phyloP scores from a whole-genome alignment of 2,113 vertebrate species.

The Chrysochloris asiatica region DNA sequence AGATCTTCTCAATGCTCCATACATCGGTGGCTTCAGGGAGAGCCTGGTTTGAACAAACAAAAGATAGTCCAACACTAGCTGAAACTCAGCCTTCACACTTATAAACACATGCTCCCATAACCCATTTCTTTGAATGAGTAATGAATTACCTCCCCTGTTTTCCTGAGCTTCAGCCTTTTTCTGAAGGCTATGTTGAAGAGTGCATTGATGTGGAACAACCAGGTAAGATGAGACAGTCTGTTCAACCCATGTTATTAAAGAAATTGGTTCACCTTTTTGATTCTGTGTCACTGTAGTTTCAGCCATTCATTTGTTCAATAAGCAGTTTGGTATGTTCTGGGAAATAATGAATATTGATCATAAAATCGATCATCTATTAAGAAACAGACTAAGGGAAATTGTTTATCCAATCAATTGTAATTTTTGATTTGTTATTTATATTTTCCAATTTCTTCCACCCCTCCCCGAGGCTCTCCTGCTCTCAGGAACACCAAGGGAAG shows the following conservation, averaged over 20 bases:
- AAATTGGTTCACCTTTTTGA: conserved; percentile 88
- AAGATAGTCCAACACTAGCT: neutral
- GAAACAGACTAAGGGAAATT: conserved; percentile 90
- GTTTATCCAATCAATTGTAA: conserved; percentile 92
- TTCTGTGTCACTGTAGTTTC: conserved; percentile 87
- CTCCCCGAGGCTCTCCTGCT: conserved; percentile 81
- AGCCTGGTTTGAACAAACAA: conserved; percentile 30
- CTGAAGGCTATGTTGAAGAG: conserved; percentile 72
- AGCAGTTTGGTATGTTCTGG: conserved; percentile 89
- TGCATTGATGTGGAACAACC: conserved; percentile 77
- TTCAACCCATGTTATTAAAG: conserved; percentile 87
- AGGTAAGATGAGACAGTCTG: conserved; percentile 83
- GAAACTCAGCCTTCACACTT: conserved; percentile 1
- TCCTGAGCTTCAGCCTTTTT: conserved; percentile 76
- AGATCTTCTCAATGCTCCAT: neutral
- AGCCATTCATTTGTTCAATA: conserved; percentile 90
- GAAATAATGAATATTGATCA: conserved; percentile 93
- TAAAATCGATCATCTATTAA: conserved; percentile 91
- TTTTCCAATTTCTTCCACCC: conserved; percentile 87
- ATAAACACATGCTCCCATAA: conserved; percentile 17
- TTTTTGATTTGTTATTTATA: conserved; percentile 93
- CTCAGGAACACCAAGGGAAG: conserved; percentile 74
- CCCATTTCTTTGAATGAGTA: conserved; percentile 72
- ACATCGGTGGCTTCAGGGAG: neutral
- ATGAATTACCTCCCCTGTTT: conserved; percentile 72